Conservation (phyloP, 2,113 vertebrate genomes). For the Dicerorhinus sumatrensis region DNA sequence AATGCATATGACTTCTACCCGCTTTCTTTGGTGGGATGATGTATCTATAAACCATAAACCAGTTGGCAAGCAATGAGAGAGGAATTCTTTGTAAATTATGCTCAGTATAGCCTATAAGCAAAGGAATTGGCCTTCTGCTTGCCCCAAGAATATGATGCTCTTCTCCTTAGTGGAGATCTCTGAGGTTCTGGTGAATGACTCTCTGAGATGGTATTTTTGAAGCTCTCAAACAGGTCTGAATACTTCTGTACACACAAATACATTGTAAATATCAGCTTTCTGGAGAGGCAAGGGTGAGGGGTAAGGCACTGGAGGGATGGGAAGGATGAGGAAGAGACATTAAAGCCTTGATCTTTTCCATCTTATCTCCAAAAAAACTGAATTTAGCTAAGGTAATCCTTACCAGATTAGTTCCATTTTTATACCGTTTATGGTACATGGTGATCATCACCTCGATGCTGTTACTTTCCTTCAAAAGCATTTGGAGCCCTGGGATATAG, state of each 20-base stretch:
- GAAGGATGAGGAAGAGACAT: not conserved
- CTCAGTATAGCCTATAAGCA: not conserved
- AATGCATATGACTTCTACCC: not conserved
- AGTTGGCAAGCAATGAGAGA: not conserved
- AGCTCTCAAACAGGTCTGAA: not conserved
- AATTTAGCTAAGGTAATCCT: not conserved
- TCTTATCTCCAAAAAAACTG: not conserved
- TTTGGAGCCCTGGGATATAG: not conserved
- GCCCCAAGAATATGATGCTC: not conserved
- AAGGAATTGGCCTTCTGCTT: not conserved
- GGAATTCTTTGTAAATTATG: not conserved
- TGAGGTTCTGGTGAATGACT: not conserved
- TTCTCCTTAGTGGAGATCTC: not conserved
- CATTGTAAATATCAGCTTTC: not conserved
- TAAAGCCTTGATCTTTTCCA: constrained; percentile 13
- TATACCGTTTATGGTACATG: not conserved
- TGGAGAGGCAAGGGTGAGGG: not conserved
- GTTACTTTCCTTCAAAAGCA: not conserved
- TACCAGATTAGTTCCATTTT: not conserved
- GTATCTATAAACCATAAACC: not conserved
- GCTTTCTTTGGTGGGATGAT: not conserved
- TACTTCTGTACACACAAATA: not conserved
- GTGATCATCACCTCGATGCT: not conserved
- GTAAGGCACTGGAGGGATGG: not conserved
- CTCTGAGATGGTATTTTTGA: not conserved